A percentile compares a stretch with the other conserved stretches of the same genome.
phyloP scores from a whole-genome alignment of 2,888 invertebrate species.

The Eilema caniola region DNA sequence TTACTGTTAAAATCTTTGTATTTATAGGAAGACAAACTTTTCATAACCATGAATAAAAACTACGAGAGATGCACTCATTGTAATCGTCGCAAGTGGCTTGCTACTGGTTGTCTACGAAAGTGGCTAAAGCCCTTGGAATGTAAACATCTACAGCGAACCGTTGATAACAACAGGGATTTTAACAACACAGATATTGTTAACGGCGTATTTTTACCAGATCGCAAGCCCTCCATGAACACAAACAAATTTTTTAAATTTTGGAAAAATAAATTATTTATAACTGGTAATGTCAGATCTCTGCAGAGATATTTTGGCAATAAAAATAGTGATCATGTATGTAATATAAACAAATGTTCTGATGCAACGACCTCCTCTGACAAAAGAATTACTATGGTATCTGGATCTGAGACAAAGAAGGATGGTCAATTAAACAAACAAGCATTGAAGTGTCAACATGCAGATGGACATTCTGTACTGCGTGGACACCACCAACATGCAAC shows the following conservation, averaged over 20 bases:
- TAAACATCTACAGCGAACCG: constrained; percentile 82
- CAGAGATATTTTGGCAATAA: constrained; percentile 81
- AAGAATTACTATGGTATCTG: constrained; percentile 52
- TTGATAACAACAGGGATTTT: constrained; percentile 79
- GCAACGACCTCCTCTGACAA: constrained; percentile 71
- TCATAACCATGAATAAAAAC: constrained; percentile 76
- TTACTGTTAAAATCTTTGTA: constrained; percentile 23
- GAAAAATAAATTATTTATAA: constrained; percentile 81
- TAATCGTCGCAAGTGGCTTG: constrained; percentile 82
- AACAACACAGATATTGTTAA: constrained; percentile 78
- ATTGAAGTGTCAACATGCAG: constrained; percentile 77
- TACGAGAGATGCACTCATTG: constrained; percentile 82
- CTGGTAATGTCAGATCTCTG: constrained; percentile 78
- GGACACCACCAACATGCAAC: constrained; percentile 81
- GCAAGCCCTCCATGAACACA: constrained; percentile 71
- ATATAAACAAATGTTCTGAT: constrained; percentile 66
- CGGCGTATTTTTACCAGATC: constrained; percentile 76
- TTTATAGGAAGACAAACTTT: constrained; percentile 32
- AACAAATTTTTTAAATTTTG: constrained; percentile 83
- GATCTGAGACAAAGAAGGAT: constrained; percentile 69
- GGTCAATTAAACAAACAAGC: constrained; percentile 66
- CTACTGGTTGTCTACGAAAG: constrained; percentile 81
- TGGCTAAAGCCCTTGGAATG: constrained; percentile 84
- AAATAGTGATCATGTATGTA: constrained; percentile 70
- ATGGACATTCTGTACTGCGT: constrained; percentile 78